Evolutionary conservation across 1,140 invertebrate species (phyloP).

Genomic region (Harpegnathos saltator): DNA sequence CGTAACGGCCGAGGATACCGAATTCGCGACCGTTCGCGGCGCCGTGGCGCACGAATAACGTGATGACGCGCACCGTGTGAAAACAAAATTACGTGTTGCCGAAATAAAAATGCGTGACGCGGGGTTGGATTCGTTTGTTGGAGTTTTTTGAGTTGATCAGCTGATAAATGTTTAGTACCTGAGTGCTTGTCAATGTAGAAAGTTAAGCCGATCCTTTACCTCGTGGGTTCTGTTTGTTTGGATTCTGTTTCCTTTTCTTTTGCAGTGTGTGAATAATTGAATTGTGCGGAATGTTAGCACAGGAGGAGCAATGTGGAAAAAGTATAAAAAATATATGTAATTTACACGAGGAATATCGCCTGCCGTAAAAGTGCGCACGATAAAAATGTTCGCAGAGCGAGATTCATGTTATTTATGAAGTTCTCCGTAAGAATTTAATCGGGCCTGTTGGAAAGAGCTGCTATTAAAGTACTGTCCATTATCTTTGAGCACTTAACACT

Average conservation of each 20-base stretch:
- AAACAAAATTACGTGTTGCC: conserved; percentile 30
- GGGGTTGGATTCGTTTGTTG: conserved; percentile 19
- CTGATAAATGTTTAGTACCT: background rate
- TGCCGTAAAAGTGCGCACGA: background rate
- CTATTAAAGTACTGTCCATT: background rate
- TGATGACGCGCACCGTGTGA: conserved; percentile 35
- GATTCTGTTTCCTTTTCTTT: too few species aligned
- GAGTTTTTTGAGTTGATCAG: conserved; percentile 11
- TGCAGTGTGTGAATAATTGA: background rate
- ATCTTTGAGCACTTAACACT: background rate
- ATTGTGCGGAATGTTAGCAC: background rate
- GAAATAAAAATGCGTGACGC: conserved; percentile 33
- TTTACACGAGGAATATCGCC: background rate
- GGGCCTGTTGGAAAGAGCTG: background rate
- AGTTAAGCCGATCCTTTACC: background rate
- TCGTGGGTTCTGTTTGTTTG: background rate
- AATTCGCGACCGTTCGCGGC: background rate
- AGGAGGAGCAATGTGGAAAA: background rate
- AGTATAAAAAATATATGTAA: background rate
- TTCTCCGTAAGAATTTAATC: background rate
- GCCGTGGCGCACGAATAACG: conserved; percentile 14
- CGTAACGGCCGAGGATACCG: conserved; percentile 14
- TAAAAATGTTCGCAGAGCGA: background rate
- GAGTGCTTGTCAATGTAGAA: conserved; percentile 2
- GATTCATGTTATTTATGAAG: conserved; percentile 1